Evolutionary conservation across 2,797 vertebrate species (phyloP), one percentile per base, ranked within the genome.

Genomic region (Hoplostethus atlanticus): DNA sequence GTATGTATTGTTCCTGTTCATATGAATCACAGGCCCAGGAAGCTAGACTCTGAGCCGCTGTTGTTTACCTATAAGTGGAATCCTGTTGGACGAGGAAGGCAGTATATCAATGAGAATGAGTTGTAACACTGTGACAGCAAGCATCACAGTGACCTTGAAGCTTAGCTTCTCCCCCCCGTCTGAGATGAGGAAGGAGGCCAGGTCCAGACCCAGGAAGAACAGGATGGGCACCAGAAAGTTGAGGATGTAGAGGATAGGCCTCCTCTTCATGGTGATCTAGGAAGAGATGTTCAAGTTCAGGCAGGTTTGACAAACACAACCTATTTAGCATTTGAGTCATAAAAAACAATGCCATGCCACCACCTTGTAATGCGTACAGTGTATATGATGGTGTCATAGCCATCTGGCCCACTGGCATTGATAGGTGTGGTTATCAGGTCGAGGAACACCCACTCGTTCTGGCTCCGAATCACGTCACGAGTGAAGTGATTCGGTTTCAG

Each of bases 101-200:
- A 96, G 87, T 53, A 94, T 96, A 40, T 96, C 94, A 46, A 94
- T 94, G 25, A 96, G 94, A 16, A 96, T 93, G 63, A 96, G 91
- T 21, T 95, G 93, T 57, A 96, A 71, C 75, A 96, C 94, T 2
- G 96, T 95, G 57, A 93, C 87, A 11, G 94, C 93, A 0, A 96
- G 90, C 71, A 96, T 89, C 63, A 96, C 83, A 0, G 96, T 95
- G 12, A 96, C 87, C 83, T 96, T 95, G 80, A 95, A 96, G 64
- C 77, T 79, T 64, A 95, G 82, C 73, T 96, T 96, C 76, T 96
- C 95, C 4, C 91, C 91, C 0, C 92, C 85, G 48, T 91, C 91
- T 36, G 93, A 87, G 34, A 95, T 90, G 6, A 94, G 84, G 76
- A 95, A 64, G 60, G 95, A 93, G 21, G 92, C 82, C 80, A 96